Evolutionary conservation across 1,140 invertebrate species (phyloP), one percentile per base, ranked within the genome.

Genomic region (Sminthurides bifidus): DNA sequence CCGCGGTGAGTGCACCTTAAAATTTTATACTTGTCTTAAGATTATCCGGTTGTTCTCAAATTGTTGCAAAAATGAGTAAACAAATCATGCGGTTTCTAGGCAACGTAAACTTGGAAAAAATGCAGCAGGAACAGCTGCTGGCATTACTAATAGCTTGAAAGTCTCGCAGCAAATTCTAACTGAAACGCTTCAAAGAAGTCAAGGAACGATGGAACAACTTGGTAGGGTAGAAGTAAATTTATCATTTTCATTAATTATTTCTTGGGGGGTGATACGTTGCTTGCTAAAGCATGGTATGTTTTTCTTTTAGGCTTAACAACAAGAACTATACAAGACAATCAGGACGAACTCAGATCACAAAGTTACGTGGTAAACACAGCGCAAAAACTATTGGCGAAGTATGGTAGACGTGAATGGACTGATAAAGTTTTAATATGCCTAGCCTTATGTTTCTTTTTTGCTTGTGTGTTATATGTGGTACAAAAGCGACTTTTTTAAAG

Each of bases 361-460:
- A 83, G 85, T 8, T 82, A 85, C 62, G 83, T 84, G 10, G 92
- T 96, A 61, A 75, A 81, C 14, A 88, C 90, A 67, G 92, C 91
- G 0, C 82, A 84, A 55, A 92, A 91, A 71, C 74, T 97, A 2
- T 72, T 97, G 33, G 89, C 85, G 21, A 97, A 96, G 75, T 97
- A 95, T 73, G 88, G 87, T 2, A 74, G 92, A 60, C 72, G 92
- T 27, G 92, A 97, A 74, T 83, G 91, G 50, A 97, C 93, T 0
- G 92, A 97, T 68, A 95, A 93, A 77, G 78, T 92, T 41, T 74
- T 96, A 1, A 80, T 96, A 58, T 81, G 87, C 56, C 80, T 96
- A 66, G 90, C 89, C 43, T 85, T 96, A 68, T 75, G 81, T 2
- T 93, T 97, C 74, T 98, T 96, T 70, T 76, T 93, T 56, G 84